Base-by-base conservation (phyloP, 1,140 invertebrate species). In the Rhyzopertha dominica region DNA sequence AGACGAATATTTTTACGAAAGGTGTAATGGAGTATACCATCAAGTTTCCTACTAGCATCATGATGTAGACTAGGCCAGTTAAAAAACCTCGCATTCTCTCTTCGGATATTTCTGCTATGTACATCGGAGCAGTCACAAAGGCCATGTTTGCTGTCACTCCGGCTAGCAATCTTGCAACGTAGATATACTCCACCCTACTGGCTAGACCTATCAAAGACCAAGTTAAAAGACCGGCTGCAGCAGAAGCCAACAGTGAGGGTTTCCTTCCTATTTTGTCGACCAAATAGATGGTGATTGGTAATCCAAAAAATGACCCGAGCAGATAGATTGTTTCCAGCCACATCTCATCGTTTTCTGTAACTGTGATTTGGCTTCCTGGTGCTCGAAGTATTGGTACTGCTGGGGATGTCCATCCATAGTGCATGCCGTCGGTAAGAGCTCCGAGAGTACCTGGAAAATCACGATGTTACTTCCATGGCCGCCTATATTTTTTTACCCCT, bases 181-280 rank as follows among this genome's bases (percentile, higher is more conserved):
- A 78, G 32, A 77, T 47, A 29, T 71, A 41, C 55, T 60, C 63
- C 0, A 73, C 54, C 5, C 48, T 53, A 2, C 46, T 47, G 3
- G 72, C 61, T 20, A 71, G 52, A 4, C 71, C 56, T 18, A 83
- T 78, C 0, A 77, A 39, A 0, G 65, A 12, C 79, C 80, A 85
- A 3, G n/a, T n/a, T n/a, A n/a, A n/a, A n/a, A n/a, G n/a, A n/a
- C n/a, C n/a, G n/a, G n/a, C n/a, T n/a, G n/a, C n/a, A n/a, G n/a
- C n/a, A n/a, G n/a, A n/a, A n/a, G n/a, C n/a, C n/a, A n/a, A n/a
- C n/a, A n/a, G n/a, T n/a, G n/a, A n/a, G n/a, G n/a, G n/a, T n/a
- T n/a, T n/a, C n/a, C n/a, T n/a, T n/a, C n/a, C n/a, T n/a, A n/a
- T n/a, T n/a, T n/a, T n/a, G n/a, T n/a, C n/a, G n/a, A n/a, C n/a